A percentile compares a stretch with the other conserved stretches of the same genome.
Conservation (phyloP, 2,797 vertebrate species). For the Anolis apletophallus region DNA sequence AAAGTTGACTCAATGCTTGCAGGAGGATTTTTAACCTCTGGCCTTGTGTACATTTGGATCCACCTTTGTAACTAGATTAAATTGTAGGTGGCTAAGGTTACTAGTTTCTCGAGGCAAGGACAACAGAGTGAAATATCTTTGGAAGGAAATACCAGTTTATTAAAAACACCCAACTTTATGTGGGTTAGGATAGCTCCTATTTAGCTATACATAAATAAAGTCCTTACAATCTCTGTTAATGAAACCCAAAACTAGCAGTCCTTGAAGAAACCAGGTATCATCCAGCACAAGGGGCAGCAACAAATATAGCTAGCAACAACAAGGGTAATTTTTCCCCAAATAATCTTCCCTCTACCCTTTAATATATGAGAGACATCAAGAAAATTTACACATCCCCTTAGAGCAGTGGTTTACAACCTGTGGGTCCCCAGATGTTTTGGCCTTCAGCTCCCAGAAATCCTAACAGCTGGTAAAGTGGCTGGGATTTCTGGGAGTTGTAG, state of each 20-base stretch:
- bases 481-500: too few species aligned
- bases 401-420: too few species aligned
- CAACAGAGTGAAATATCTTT: conserved; percentile 13
- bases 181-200: background rate
- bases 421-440: too few species aligned
- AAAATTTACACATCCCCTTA: too few species aligned
- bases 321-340: background rate
- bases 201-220: background rate
- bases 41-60: conserved; percentile 63
- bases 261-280: too few species aligned
- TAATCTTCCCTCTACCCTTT: background rate
- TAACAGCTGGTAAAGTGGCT: too few species aligned
- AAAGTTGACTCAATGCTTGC: conserved; percentile 54
- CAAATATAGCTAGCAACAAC: background rate
- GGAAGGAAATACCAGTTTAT: conserved; percentile 33
- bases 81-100: conserved; percentile 55
- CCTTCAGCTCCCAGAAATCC: too few species aligned
- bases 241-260: background rate
- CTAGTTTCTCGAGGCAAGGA: conserved; percentile 51
- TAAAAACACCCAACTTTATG: background rate
- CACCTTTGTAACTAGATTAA: conserved; percentile 56
- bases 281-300: background rate
- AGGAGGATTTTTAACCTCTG: conserved; percentile 48
- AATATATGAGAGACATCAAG: background rate
- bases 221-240: background rate